These are phyloP conservation scores for Chrysopa pallens DNA, from an alignment of 1,140 invertebrate genomes.

Conservation along the genomic window DNA sequence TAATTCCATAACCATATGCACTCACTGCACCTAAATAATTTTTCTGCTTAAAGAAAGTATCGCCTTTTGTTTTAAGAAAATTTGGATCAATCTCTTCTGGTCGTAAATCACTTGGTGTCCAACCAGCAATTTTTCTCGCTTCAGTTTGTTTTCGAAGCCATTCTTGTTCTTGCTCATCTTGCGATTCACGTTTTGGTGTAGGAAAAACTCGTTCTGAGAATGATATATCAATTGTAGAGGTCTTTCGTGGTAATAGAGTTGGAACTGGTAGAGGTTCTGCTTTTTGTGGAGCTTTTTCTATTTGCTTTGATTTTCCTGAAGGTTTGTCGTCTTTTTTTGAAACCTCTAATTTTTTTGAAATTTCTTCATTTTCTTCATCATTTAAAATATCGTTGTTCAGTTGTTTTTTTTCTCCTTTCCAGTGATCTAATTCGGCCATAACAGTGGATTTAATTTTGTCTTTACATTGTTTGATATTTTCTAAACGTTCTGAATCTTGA, in stretches of 20 bases:
- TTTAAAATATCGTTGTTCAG: conserved; percentile 1
- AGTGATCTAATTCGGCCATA: conserved; percentile 44
- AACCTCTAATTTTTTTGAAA: conserved; percentile 3
- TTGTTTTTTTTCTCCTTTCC: conserved; percentile 22
- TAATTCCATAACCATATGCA: conserved; percentile 62
- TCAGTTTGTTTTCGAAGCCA: conserved; percentile 67
- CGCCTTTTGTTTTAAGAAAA: conserved; percentile 67
- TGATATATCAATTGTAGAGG: conserved; percentile 38
- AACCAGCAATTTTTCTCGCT: conserved; percentile 48
- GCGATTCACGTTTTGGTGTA: conserved; percentile 66
- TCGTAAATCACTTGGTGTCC: conserved; percentile 53
- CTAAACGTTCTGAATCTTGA: conserved; percentile 29
- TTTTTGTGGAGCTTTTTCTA: conserved; percentile 23
- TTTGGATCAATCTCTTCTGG: conserved; percentile 68
- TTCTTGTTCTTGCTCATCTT: conserved; percentile 50
- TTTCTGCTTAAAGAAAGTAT: conserved; percentile 51
- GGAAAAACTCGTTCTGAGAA: conserved; percentile 65
- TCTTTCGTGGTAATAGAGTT: conserved; percentile 35
- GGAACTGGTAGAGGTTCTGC: conserved; percentile 10
- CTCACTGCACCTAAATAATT: conserved; percentile 66
- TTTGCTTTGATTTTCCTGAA: conserved; percentile 22
- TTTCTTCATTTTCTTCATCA: conserved; percentile 9
- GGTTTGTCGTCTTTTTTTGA: conserved; percentile 14
- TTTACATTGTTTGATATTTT: conserved; percentile 34
- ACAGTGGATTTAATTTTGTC: conserved; percentile 35